Conservation (phyloP, 2,888 invertebrate species). For the Chaetogeoica ovagalla region DNA sequence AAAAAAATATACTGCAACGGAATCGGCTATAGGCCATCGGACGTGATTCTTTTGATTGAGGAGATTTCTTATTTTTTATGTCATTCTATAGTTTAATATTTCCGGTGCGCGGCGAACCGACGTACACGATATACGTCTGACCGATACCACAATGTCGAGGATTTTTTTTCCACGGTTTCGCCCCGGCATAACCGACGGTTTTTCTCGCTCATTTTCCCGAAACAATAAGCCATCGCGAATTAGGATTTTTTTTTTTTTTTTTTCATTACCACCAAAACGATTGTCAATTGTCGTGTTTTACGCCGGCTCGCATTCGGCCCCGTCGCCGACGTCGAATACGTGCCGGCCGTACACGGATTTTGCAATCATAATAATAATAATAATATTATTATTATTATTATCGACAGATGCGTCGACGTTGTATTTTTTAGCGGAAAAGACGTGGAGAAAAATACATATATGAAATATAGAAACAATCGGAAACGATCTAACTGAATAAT, state of each 20-base stretch:
- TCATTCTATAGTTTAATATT: constrained; percentile 6
- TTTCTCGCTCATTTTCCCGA: constrained; percentile 3
- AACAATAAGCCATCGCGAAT: constrained; percentile 28
- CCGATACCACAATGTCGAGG: constrained; percentile 20
- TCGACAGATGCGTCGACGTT: too few species aligned
- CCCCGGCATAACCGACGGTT: background rate
- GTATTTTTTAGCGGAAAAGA: too few species aligned
- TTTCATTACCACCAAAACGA: background rate
- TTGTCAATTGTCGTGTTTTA: background rate
- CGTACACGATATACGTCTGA: background rate
- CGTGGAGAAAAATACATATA: too few species aligned
- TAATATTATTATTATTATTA: too few species aligned
- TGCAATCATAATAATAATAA: too few species aligned
- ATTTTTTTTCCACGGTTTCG: background rate
- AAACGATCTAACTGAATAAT: too few species aligned
- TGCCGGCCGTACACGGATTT: too few species aligned
- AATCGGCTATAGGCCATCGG: constrained; percentile 5
- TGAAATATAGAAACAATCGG: too few species aligned
- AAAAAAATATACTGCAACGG: constrained; percentile 15
- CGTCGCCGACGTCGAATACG: too few species aligned
- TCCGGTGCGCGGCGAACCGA: constrained; percentile 32
- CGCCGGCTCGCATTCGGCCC: too few species aligned
- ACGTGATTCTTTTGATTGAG: constrained; percentile 39
- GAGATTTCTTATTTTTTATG: background rate
- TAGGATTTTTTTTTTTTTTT: background rate